Percentiles rank a stretch among this genome's conserved stretches.
phyloP scores from a whole-genome alignment of 1,140 invertebrate species.

The Drosophila jambulina region DNA sequence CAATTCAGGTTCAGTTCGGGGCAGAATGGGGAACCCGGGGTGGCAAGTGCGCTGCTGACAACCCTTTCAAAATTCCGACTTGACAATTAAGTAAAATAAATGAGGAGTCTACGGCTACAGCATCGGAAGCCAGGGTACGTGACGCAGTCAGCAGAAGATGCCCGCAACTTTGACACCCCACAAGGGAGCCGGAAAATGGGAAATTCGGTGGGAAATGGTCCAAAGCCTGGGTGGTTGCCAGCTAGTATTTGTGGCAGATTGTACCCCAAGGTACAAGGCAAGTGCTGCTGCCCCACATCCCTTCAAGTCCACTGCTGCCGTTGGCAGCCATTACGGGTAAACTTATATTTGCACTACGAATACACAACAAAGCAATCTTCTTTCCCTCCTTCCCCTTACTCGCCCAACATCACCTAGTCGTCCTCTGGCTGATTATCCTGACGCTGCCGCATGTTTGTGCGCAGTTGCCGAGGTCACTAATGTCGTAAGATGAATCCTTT shows the following conservation, averaged over 20 bases:
- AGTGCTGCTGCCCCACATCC: conserved; percentile 28
- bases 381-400: not conserved
- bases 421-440: conserved; percentile 40
- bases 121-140: conserved; percentile 56
- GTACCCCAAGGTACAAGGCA: conserved; percentile 75
- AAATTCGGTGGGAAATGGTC: conserved; percentile 5
- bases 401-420: conserved; percentile 10
- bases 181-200: conserved; percentile 1
- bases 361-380: conserved; percentile 69
- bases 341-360: conserved; percentile 81
- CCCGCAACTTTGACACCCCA: conserved; percentile 74
- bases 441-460: conserved; percentile 68
- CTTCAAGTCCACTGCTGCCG: conserved; percentile 37
- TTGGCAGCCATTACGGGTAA: conserved; percentile 78
- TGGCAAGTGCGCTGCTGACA: conserved; percentile 57
- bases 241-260: conserved; percentile 77
- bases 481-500: conserved; percentile 85
- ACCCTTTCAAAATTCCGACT: conserved; percentile 78
- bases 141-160: conserved; percentile 70
- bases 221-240: conserved; percentile 34
- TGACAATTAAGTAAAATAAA: conserved; percentile 84
- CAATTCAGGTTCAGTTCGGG: conserved; percentile 22
- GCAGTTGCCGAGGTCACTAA: conserved; percentile 83
- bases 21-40: not conserved
- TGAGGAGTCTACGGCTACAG: conserved; percentile 63